phyloP scores from a whole-genome alignment of 2,113 vertebrate genomes.

The Oriolus oriolus region DNA sequence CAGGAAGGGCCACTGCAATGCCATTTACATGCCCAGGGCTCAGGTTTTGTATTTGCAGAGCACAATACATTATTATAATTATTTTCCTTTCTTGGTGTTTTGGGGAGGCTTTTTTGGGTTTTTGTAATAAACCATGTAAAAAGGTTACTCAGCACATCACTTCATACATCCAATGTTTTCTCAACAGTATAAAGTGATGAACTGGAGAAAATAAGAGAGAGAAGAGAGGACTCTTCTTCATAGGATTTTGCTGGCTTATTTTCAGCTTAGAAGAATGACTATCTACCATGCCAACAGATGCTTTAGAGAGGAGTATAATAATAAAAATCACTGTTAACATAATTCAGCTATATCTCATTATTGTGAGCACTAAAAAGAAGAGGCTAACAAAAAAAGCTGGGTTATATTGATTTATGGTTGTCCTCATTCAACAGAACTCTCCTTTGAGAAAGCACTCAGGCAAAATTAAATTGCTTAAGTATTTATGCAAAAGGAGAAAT shows the following conservation, averaged over 20 bases:
- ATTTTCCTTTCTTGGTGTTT: not conserved
- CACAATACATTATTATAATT: not conserved
- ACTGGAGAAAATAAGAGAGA: not conserved
- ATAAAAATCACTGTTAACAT: conserved; percentile 12
- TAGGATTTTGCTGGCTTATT: not conserved
- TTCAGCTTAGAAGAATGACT: not conserved
- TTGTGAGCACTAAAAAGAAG: not conserved
- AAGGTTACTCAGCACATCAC: not conserved
- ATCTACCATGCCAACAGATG: not conserved
- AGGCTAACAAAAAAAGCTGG: not conserved
- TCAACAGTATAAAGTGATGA: not conserved
- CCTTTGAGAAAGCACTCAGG: not conserved
- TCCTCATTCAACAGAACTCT: not conserved
- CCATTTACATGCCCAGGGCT: not conserved
- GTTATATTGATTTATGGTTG: conserved; percentile 31
- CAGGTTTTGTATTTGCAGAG: not conserved
- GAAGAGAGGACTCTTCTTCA: not conserved
- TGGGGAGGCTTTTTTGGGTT: not conserved
- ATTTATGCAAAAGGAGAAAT: conserved; percentile 14
- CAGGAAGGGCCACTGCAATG: not conserved
- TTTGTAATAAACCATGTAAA: not conserved
- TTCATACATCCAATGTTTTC: not conserved
- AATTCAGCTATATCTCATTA: conserved; percentile 5
- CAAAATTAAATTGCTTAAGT: conserved; percentile 27
- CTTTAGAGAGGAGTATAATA: not conserved